phyloP scores from a whole-genome alignment of 1,140 invertebrate species.

The Zaprionus kolodkinae region DNA sequence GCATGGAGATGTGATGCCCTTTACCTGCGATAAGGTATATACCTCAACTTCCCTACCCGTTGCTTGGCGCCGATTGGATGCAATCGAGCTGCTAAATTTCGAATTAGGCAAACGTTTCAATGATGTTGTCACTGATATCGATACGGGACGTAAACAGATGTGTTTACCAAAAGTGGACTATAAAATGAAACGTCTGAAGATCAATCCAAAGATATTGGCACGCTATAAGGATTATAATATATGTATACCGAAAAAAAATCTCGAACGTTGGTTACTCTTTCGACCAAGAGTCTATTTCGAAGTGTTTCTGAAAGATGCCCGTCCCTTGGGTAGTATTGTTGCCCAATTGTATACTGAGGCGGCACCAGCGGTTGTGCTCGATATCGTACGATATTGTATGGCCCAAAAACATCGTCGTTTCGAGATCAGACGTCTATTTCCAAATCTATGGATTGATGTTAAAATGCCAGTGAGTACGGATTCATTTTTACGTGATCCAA shows the following conservation, averaged over 20 bases:
- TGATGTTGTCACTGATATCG: conserved; percentile 54
- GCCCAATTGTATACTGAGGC: conserved; percentile 74
- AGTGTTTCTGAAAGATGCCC: conserved; percentile 49
- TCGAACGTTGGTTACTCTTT: conserved; percentile 50
- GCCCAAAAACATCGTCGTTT: conserved; percentile 43
- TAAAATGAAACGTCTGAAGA: not conserved
- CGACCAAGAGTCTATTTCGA: conserved; percentile 69
- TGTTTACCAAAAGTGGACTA: not conserved
- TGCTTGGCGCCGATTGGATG: not conserved
- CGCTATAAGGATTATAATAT: conserved; percentile 60
- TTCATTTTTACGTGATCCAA: conserved; percentile 33
- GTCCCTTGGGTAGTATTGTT: conserved; percentile 62
- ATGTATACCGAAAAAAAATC: conserved; percentile 35
- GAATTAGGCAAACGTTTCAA: conserved; percentile 48
- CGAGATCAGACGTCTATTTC: conserved; percentile 58
- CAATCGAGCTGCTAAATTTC: conserved; percentile 7
- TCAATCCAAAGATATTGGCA: conserved; percentile 17
- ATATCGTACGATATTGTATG: conserved; percentile 62
- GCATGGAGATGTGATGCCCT: conserved; percentile 4
- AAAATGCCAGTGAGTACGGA: conserved; percentile 38
- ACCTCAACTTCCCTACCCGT: not conserved
- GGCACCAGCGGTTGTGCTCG: conserved; percentile 65
- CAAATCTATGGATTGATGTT: conserved; percentile 69
- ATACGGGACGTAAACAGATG: conserved; percentile 40
- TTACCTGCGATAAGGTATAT: conserved; percentile 14